Conservation (phyloP, 2,797 vertebrate genomes). For the Okamejei kenojei region DNA sequence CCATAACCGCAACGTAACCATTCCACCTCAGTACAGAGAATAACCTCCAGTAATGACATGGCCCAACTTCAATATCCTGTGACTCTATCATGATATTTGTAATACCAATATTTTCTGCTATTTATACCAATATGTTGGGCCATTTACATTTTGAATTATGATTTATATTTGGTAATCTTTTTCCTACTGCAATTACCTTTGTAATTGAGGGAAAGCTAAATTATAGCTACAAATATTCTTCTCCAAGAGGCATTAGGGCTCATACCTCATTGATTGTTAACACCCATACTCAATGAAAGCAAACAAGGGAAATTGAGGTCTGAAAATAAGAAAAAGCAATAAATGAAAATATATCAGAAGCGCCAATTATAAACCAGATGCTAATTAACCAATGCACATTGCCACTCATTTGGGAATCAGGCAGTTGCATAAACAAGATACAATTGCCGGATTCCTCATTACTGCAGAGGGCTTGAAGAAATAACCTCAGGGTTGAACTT, state of each 20-base stretch:
- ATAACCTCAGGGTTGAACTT: neutral
- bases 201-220: neutral
- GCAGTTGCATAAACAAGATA: neutral
- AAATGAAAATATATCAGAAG: neutral
- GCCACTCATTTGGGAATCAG: neutral
- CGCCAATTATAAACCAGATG: neutral
- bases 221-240: neutral
- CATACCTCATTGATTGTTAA: neutral
- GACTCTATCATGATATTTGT: neutral
- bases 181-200: neutral
- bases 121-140: neutral
- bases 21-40: too few relatives aligned
- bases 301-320: neutral
- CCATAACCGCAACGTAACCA: too few relatives aligned
- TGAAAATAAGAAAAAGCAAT: neutral
- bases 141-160: neutral
- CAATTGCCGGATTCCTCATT: neutral
- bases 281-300: neutral
- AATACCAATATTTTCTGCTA: neutral
- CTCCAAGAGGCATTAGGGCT: neutral
- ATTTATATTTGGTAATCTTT: neutral
- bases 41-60: too few relatives aligned
- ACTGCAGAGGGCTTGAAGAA: neutral
- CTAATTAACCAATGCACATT: constrained; percentile 3
- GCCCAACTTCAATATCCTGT: neutral